phyloP scores from a whole-genome alignment of 1,140 invertebrate species.

The Leptoteleia sp. region DNA sequence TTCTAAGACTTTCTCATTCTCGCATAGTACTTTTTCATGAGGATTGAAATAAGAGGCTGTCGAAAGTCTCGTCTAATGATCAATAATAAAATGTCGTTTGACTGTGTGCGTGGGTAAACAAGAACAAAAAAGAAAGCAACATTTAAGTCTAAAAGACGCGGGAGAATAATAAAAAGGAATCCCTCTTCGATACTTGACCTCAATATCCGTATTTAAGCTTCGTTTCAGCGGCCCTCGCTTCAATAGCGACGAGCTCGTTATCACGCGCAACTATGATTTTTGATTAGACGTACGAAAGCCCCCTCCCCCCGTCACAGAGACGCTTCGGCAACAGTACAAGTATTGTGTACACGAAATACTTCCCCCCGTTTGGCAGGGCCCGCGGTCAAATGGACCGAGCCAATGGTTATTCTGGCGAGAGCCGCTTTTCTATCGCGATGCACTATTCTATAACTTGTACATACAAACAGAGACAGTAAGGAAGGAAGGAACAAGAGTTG shows the following conservation, averaged over 20 bases:
- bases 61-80: constrained; percentile 51
- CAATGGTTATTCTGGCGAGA: constrained; percentile 33
- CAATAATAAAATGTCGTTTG: constrained; percentile 43
- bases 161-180: constrained; percentile 56
- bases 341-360: constrained; percentile 12
- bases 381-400: constrained; percentile 3
- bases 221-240: constrained; percentile 45
- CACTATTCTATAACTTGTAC: constrained; percentile 80
- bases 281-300: constrained; percentile 20
- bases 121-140: constrained; percentile 30
- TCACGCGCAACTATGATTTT: constrained; percentile 35
- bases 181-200: constrained; percentile 65
- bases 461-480: constrained; percentile 74
- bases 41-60: constrained; percentile 29
- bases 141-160: constrained; percentile 44
- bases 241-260: constrained; percentile 23
- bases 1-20: constrained; percentile 4
- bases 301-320: neutral
- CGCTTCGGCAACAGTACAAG: constrained; percentile 14
- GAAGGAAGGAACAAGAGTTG: constrained; percentile 73
- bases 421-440: constrained; percentile 71
- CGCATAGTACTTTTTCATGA: constrained; percentile 47
- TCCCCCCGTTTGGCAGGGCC: neutral
- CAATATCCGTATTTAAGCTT: constrained; percentile 67
- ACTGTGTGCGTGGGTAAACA: constrained; percentile 39